Base-by-base conservation (phyloP, 92 coral and sea anemone species). In the Palythoa caribaeorum region DNA sequence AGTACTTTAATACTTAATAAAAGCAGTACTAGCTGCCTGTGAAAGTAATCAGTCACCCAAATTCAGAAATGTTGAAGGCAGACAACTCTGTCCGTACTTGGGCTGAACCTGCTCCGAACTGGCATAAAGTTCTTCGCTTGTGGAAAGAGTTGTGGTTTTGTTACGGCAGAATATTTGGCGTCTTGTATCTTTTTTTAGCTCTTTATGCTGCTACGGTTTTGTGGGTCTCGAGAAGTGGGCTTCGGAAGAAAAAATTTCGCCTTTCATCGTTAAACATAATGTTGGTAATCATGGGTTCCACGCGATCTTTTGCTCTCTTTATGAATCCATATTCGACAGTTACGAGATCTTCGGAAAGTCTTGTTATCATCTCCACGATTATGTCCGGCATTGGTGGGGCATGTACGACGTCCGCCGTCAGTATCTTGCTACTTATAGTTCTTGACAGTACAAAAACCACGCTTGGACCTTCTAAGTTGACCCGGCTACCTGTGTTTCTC, bases 371-470 rank as follows among this genome's bases (percentile, higher is more conserved):
- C 17, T 88, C 83, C 69, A 79, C 86, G 38, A 73, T 94, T 17
- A 47, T 83, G 10, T 75, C 38, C 19, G 96, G 98, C 5, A 75
- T 92, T 14, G 96, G 95, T 5, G 89, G 93, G 13, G 92, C 96
- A 37, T 89, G 94, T 20, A 76, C 94, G 19, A 94, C 95, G 0
- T 91, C 98, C 5, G 92, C 96, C 3, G 83, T 95, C 84, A 89
- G 95, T 28, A 86, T 92, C 20, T 50, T 95, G 52, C 77, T 95
- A 40, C 62, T 94, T 35, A 88, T 95, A 69, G 80, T 91, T 9
- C 80, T 92, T 17, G 93, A 92, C 35, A 94, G 94, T 71, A 94
- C 98, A 0, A 92, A 92, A 60, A 83, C 88, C 15, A 85, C 90
- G n/a, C 87, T 88, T 10, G 92, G 84, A 6, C 92, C 93, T 12